Percentiles rank a stretch among this genome's conserved stretches.
Conservation (phyloP, 92 coral and sea anemone species). For the Palythoa heliodiscus region DNA sequence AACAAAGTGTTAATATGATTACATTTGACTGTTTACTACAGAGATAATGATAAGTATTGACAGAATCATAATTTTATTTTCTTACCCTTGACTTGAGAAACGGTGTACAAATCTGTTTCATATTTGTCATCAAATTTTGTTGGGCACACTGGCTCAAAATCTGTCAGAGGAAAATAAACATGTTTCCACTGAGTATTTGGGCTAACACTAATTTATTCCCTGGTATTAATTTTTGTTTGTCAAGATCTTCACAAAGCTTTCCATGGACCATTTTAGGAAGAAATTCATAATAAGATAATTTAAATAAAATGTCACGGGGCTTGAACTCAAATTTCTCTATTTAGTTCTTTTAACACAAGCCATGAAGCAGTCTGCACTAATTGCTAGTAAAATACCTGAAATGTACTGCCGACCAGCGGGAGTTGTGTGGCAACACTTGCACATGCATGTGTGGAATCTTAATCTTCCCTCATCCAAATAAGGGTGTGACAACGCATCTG, state of each 20-base stretch:
- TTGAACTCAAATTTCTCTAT: too few relatives aligned
- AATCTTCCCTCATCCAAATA: slow-evolving; percentile 97
- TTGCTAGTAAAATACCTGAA: slow-evolving; percentile 59
- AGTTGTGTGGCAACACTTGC: slow-evolving; percentile 93
- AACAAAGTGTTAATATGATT: neutral
- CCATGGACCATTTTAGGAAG: too few relatives aligned
- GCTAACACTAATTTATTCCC: too few relatives aligned
- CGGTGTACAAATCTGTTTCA: slow-evolving; percentile 79
- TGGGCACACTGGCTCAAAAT: slow-evolving; percentile 87
- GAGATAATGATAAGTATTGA: too few relatives aligned
- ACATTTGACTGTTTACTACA: too few relatives aligned
- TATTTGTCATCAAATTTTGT: slow-evolving; percentile 95
- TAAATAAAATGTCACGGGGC: too few relatives aligned
- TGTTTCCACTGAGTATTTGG: too few relatives aligned
- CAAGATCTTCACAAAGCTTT: too few relatives aligned
- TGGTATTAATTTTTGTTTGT: neutral
- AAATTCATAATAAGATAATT: too few relatives aligned
- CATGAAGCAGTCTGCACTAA: neutral
- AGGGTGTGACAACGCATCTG: slow-evolving; percentile 97
- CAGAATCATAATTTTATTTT: neutral
- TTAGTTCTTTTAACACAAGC: too few relatives aligned
- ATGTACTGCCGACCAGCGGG: slow-evolving; percentile 97
- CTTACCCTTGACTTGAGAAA: slow-evolving; percentile 86
- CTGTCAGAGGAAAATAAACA: slow-evolving; percentile 50
- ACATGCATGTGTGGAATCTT: slow-evolving; percentile 98